phyloP scores from a whole-genome alignment of 2,113 vertebrate genomes.

The Chaetura pelagica region DNA sequence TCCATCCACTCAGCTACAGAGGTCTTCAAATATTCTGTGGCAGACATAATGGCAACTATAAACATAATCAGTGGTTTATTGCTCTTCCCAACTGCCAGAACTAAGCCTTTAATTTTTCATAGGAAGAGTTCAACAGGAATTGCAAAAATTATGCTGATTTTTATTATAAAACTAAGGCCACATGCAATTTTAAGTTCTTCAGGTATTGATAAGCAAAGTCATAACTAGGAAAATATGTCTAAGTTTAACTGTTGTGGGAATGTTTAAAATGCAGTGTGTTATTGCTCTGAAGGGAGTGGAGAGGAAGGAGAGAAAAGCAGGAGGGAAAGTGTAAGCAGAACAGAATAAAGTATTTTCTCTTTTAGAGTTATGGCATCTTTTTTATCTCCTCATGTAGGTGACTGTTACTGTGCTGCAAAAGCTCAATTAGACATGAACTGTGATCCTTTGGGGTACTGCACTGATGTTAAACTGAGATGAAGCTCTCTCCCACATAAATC shows the following conservation, averaged over 20 bases:
- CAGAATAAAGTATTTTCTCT: not conserved
- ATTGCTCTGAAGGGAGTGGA: not conserved
- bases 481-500: constrained; percentile 34
- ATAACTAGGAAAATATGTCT: not conserved
- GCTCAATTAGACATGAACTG: constrained; percentile 37
- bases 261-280: not conserved
- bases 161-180: not conserved
- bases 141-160: not conserved
- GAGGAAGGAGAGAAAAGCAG: not conserved
- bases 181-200: not conserved
- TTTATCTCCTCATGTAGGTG: not conserved
- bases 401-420: constrained; percentile 30
- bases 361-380: not conserved
- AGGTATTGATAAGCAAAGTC: not conserved
- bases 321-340: not conserved
- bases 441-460: constrained; percentile 5
- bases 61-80: not conserved
- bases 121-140: not conserved
- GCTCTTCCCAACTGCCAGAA: not conserved
- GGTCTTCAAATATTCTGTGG: not conserved
- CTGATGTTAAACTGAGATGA: constrained; percentile 24
- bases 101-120: not conserved
- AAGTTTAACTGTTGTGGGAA: not conserved
- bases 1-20: not conserved
- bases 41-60: not conserved